phyloP scores from a whole-genome alignment of 2,797 vertebrate species.

The Acropternis orthonyx region DNA sequence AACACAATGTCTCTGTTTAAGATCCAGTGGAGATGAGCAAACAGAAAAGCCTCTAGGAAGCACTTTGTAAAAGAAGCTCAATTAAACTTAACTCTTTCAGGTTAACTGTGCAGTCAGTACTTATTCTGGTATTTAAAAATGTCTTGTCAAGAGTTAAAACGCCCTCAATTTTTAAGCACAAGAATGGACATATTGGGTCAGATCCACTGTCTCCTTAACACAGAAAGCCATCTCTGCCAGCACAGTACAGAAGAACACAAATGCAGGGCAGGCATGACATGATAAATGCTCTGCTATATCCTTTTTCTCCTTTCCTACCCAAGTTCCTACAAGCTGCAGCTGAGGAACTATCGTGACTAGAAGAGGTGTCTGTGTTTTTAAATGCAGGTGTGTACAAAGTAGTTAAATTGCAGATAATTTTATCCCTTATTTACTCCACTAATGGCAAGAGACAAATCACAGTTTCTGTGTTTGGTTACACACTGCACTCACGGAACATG shows the following conservation, averaged over 20 bases:
- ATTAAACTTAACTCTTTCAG: conserved; percentile 23
- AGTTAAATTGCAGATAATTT: not conserved
- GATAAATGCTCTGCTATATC: not conserved
- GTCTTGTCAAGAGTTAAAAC: not conserved
- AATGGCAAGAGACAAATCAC: not conserved
- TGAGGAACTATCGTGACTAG: not conserved
- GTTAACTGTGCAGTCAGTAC: not conserved
- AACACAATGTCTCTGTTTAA: conserved; percentile 56
- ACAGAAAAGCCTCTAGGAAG: conserved; percentile 56
- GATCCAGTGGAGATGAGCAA: conserved; percentile 37
- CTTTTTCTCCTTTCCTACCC: not conserved
- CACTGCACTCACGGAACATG: not conserved
- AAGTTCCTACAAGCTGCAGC: not conserved
- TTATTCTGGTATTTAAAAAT: not conserved
- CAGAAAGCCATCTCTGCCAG: not conserved
- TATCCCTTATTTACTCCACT: not conserved
- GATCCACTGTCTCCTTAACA: not conserved
- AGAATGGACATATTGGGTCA: not conserved
- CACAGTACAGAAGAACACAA: not conserved
- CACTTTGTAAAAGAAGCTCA: not conserved
- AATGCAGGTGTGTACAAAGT: not conserved
- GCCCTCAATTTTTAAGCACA: not conserved
- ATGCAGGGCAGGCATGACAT: not conserved
- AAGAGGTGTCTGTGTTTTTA: not conserved
- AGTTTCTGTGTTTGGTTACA: not conserved